Conservation (phyloP, 1,140 invertebrate species). For the Drosophila serrata region DNA sequence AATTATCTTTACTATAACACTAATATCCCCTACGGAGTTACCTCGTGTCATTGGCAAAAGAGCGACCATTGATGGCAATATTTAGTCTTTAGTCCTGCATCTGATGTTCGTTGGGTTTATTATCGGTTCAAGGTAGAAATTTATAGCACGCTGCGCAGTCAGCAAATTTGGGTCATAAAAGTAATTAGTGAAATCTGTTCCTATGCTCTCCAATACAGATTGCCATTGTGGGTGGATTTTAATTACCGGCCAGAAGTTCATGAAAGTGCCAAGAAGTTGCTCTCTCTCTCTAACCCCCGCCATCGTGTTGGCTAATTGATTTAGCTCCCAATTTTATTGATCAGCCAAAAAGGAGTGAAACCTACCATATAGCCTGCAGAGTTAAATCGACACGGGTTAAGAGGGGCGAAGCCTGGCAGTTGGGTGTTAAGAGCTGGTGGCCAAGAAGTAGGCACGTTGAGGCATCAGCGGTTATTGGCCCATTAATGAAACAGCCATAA, state of each 20-base stretch:
- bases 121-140: slow-evolving; percentile 66
- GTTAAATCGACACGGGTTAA: slow-evolving; percentile 15
- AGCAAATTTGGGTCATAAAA: slow-evolving; percentile 80
- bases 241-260: slow-evolving; percentile 55
- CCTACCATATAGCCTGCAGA: slow-evolving; percentile 9
- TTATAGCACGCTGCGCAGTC: slow-evolving; percentile 68
- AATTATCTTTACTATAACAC: background rate
- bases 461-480: slow-evolving; percentile 58
- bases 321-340: slow-evolving; percentile 56
- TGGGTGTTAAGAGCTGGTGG: slow-evolving; percentile 9
- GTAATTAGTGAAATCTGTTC: slow-evolving; percentile 78
- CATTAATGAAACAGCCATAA: slow-evolving; percentile 76
- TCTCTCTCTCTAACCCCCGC: background rate
- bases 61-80: slow-evolving; percentile 33
- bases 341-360: slow-evolving; percentile 38
- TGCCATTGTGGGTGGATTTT: slow-evolving; percentile 55
- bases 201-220: slow-evolving; percentile 40
- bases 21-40: background rate
- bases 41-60: slow-evolving; percentile 8
- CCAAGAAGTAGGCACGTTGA: slow-evolving; percentile 37
- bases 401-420: background rate
- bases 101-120: slow-evolving; percentile 50
- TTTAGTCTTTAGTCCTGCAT: slow-evolving; percentile 51
- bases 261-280: slow-evolving; percentile 57
- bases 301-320: slow-evolving; percentile 51